These are phyloP conservation scores for Promerops cafer DNA, from an alignment of 2,113 vertebrate species.

Conservation along the genomic window DNA sequence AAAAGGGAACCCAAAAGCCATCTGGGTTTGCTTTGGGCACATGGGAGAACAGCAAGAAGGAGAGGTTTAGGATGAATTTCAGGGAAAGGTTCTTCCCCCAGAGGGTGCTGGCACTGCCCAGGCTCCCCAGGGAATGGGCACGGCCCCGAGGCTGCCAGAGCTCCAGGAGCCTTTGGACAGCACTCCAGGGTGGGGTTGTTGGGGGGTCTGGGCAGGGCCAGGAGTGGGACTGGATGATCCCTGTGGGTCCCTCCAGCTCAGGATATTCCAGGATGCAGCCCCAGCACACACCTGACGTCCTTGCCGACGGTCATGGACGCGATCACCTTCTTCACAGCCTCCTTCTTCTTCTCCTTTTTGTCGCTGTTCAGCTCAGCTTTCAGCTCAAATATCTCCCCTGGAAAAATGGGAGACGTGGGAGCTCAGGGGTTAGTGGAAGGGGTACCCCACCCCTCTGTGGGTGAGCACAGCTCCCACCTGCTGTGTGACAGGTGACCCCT, in stretches of 20 bases:
- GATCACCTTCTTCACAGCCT: conserved; percentile 98
- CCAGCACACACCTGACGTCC: conserved; percentile 85
- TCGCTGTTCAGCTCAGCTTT: conserved; percentile 98
- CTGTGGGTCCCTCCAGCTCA: accelerated
- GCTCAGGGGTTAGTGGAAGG: background rate
- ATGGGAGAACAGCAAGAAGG: background rate
- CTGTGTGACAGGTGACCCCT: accelerated
- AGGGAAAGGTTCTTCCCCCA: background rate
- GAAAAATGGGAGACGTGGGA: background rate
- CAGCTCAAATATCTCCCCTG: conserved; percentile 98
- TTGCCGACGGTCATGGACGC: conserved; percentile 98
- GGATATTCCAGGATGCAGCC: background rate
- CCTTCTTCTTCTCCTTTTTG: conserved; percentile 99
- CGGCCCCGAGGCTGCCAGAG: background rate
- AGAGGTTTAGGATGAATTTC: background rate
- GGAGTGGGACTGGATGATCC: accelerated
- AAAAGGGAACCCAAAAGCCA: background rate
- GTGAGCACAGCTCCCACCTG: background rate
- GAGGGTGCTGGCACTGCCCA: background rate
- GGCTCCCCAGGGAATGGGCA: background rate
- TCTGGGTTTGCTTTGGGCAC: background rate
- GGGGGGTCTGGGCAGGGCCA: background rate
- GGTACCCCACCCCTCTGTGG: too few relatives aligned
- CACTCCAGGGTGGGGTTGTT: accelerated
- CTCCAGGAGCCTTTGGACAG: background rate